Conservation (phyloP, 1,140 invertebrate genomes). For the Nasonia longicornis region DNA sequence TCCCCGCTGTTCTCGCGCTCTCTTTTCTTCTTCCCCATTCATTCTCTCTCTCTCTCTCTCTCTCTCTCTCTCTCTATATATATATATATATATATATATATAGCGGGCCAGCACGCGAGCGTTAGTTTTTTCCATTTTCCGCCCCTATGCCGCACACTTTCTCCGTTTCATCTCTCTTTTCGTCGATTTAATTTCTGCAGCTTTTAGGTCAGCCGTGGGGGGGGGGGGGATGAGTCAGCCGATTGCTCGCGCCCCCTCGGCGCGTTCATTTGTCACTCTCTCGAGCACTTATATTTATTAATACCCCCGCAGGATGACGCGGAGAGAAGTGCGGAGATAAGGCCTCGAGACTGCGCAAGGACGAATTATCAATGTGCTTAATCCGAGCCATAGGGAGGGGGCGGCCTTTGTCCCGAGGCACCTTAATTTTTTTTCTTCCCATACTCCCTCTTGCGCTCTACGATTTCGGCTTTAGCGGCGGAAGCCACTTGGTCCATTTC, state of each 20-base stretch:
- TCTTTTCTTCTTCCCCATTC: neutral
- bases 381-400: neutral
- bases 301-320: neutral
- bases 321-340: conserved; percentile 40
- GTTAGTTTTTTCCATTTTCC: neutral
- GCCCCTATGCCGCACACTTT: neutral
- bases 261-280: conserved; percentile 26
- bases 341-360: neutral
- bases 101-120: neutral
- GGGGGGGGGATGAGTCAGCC: neutral
- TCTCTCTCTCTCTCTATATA: no score
- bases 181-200: conserved; percentile 15
- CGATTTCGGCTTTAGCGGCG: conserved; percentile 14
- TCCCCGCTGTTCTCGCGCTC: neutral
- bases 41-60: neutral
- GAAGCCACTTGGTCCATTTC: conserved; percentile 35
- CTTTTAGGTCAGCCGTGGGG: neutral
- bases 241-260: neutral
- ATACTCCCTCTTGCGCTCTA: neutral
- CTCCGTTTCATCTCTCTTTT: neutral
- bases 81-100: no score
- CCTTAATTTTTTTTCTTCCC: conserved; percentile 22
- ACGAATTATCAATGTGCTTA: conserved; percentile 22
- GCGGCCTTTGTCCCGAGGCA: neutral
- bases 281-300: conserved; percentile 12